Evolutionary conservation across 2,888 invertebrate genomes (phyloP).

Genomic region (Amphiduros pacificus): DNA sequence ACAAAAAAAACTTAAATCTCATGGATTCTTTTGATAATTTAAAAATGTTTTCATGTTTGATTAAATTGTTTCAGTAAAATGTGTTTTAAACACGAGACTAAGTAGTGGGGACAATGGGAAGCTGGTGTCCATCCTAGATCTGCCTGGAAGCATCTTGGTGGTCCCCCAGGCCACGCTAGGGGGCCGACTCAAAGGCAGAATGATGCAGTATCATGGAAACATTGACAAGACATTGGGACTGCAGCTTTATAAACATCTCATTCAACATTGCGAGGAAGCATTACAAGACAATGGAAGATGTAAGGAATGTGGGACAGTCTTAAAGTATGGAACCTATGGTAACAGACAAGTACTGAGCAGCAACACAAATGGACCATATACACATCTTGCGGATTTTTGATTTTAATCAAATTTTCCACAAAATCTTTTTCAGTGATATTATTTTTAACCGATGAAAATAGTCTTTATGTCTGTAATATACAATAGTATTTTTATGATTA

Average conservation of each 20-base stretch:
- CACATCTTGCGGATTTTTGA: slow-evolving; percentile 28
- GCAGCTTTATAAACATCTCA: slow-evolving; percentile 51
- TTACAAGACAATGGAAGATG: slow-evolving; percentile 31
- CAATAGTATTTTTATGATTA: no score
- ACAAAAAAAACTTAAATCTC: no score
- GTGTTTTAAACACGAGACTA: slow-evolving; percentile 44
- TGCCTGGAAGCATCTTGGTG: slow-evolving; percentile 60
- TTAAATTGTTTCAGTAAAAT: slow-evolving; percentile 38
- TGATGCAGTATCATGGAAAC: slow-evolving; percentile 61
- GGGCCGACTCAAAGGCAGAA: slow-evolving; percentile 59
- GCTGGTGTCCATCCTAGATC: slow-evolving; percentile 49
- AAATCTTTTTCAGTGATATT: no score
- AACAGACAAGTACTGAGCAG: slow-evolving; percentile 59
- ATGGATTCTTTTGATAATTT: no score
- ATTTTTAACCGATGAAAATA: no score
- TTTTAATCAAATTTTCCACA: no score
- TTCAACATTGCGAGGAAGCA: slow-evolving; percentile 34
- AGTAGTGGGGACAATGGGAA: slow-evolving; percentile 47
- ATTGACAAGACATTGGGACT: slow-evolving; percentile 57
- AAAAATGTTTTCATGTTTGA: not conserved
- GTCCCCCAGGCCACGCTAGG: slow-evolving; percentile 62
- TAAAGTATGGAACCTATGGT: slow-evolving; percentile 58
- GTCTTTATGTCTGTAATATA: no score
- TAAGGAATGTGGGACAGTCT: slow-evolving; percentile 34
- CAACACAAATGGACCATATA: slow-evolving; percentile 32